These are phyloP conservation scores for Danionella dracula DNA, from an alignment of 2,797 vertebrate genomes.

Conservation along the genomic window DNA sequence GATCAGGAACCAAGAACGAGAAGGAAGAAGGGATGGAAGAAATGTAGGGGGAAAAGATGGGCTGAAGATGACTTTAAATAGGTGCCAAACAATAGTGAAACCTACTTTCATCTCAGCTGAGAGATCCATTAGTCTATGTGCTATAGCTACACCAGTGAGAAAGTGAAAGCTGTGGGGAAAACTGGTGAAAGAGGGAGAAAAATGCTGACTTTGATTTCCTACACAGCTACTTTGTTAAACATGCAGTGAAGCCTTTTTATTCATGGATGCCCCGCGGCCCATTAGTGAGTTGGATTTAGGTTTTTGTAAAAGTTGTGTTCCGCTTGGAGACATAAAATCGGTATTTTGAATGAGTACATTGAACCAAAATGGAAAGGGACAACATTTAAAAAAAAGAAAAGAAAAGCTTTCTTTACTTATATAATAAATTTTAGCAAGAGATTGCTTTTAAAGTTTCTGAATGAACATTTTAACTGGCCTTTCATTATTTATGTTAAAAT, in stretches of 20 bases:
- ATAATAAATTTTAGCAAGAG: no score
- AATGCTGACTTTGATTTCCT: constrained; percentile 47
- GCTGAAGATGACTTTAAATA: background rate
- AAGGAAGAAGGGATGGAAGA: background rate
- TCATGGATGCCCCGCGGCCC: constrained; percentile 9
- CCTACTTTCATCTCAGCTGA: constrained; percentile 41
- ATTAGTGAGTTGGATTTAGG: background rate
- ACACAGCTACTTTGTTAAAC: constrained; percentile 45
- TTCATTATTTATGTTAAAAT: no score
- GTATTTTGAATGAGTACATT: no score
- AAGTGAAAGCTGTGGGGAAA: constrained; percentile 3
- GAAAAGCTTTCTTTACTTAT: no score
- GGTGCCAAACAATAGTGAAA: constrained; percentile 18
- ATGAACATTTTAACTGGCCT: no score
- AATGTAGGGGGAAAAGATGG: background rate
- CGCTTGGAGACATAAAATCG: no score
- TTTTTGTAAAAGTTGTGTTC: no score
- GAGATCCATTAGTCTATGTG: constrained; percentile 33
- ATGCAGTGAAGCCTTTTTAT: constrained; percentile 21
- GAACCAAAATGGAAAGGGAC: no score
- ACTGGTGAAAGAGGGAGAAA: constrained; percentile 20
- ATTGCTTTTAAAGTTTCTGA: no score
- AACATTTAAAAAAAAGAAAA: no score
- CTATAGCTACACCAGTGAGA: constrained; percentile 24
- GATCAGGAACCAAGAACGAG: constrained; percentile 35